Percentiles rank a stretch among this genome's conserved stretches.
Evolutionary conservation across 2,797 vertebrate species (phyloP).

Genomic region (Pantherophis alleghaniensis): DNA sequence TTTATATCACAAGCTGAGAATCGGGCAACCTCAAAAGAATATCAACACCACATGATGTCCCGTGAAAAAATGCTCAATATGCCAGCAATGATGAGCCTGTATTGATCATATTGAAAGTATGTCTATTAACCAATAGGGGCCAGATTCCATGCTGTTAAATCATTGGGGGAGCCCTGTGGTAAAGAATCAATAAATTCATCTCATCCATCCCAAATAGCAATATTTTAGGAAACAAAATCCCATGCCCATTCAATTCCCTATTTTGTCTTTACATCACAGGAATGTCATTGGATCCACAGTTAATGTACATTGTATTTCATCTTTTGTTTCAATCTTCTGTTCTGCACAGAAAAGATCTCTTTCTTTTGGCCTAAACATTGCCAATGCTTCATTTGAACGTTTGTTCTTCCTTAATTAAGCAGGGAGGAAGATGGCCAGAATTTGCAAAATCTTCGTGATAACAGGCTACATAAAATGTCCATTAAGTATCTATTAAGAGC

Average conservation of each 20-base stretch:
- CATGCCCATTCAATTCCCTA: slow-evolving; percentile 5
- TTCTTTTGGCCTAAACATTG: slow-evolving; percentile 3
- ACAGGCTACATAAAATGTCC: neutral
- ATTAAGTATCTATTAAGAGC: neutral
- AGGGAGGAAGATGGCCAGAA: neutral
- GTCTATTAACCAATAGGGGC: slow-evolving; percentile 57
- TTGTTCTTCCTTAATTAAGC: neutral
- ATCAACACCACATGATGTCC: slow-evolving; percentile 44
- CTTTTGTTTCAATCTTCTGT: neutral
- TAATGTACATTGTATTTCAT: neutral
- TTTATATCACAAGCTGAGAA: slow-evolving; percentile 40
- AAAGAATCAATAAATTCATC: slow-evolving; percentile 51
- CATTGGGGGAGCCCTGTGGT: slow-evolving; percentile 46
- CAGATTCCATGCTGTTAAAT: slow-evolving; percentile 60
- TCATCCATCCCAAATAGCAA: slow-evolving; percentile 18
- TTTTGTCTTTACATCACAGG: neutral
- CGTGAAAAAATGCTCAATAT: slow-evolving; percentile 46
- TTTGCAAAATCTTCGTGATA: neutral
- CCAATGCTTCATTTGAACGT: neutral
- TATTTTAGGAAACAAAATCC: slow-evolving; percentile 28
- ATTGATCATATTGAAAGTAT: slow-evolving; percentile 62
- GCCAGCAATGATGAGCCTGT: slow-evolving; percentile 55
- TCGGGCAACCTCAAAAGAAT: slow-evolving; percentile 39
- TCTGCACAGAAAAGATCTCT: neutral
- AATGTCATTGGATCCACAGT: neutral